These are phyloP conservation scores for Tipula lateralis DNA, from an alignment of 2,888 invertebrate genomes.

Conservation along the genomic window DNA sequence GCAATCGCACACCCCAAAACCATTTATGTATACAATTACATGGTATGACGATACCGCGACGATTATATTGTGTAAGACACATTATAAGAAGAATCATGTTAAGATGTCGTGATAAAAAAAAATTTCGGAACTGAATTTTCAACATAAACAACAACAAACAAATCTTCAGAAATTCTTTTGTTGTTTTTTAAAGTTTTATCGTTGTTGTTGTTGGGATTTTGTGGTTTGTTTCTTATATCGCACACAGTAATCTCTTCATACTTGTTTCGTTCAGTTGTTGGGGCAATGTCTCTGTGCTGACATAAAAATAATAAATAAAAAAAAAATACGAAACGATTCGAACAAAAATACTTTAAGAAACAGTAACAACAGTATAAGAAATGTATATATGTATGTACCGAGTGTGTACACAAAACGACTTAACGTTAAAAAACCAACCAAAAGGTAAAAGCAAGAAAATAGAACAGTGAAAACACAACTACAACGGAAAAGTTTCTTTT, in stretches of 20 bases:
- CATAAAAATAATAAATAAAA: background rate
- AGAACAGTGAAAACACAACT: conserved; percentile 24
- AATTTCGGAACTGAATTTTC: background rate
- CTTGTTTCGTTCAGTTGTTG: conserved; percentile 11
- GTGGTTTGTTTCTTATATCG: background rate
- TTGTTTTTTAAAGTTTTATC: background rate
- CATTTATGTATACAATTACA: background rate
- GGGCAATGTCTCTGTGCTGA: conserved; percentile 19
- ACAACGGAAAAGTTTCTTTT: conserved; percentile 24
- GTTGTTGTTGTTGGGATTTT: background rate
- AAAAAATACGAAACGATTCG: background rate
- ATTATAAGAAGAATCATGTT: conserved; percentile 3
- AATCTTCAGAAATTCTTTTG: background rate
- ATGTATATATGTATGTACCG: background rate
- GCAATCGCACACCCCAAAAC: background rate
- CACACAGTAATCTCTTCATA: conserved; percentile 1
- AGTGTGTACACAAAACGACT: background rate
- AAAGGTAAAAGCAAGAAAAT: conserved; percentile 24
- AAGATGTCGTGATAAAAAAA: conserved; percentile 24
- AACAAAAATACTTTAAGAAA: conserved; percentile 15
- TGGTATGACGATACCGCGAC: background rate
- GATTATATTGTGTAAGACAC: background rate
- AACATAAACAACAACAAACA: background rate
- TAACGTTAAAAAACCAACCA: conserved; percentile 19
- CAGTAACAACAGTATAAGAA: conserved; percentile 6